These are phyloP conservation scores for Dendrolimus pini DNA, from an alignment of 2,888 invertebrate species.

Conservation along the genomic window DNA sequence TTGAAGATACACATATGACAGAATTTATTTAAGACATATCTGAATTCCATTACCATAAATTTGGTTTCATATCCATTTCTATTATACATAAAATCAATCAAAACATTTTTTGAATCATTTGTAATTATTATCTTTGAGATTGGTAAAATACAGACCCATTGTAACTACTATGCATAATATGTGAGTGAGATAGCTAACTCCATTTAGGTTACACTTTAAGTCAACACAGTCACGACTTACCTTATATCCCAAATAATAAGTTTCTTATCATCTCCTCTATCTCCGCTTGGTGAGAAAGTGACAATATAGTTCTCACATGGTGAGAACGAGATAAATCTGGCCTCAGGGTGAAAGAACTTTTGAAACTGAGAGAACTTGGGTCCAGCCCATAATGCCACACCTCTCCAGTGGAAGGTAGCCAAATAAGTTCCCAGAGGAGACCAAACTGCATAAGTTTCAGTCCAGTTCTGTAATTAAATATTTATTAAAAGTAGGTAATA, in stretches of 20 bases:
- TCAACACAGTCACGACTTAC: slow-evolving; percentile 31
- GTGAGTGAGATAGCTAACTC: too few species aligned
- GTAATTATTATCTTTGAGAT: too few species aligned
- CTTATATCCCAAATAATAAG: slow-evolving; percentile 98
- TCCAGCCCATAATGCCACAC: slow-evolving; percentile 98
- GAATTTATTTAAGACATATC: too few species aligned
- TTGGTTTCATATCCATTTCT: too few species aligned
- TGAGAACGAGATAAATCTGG: slow-evolving; percentile 97
- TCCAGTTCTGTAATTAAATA: slow-evolving; percentile 84
- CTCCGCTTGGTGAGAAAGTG: slow-evolving; percentile 91
- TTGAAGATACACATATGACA: too few species aligned
- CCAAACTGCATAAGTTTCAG: slow-evolving; percentile 97
- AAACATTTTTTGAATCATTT: too few species aligned
- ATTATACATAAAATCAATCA: too few species aligned
- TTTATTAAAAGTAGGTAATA: too few species aligned
- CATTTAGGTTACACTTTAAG: too few species aligned
- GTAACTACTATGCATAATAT: too few species aligned
- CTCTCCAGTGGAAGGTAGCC: slow-evolving; percentile 96
- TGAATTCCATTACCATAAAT: too few species aligned
- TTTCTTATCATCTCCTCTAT: slow-evolving; percentile 84
- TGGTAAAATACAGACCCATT: too few species aligned
- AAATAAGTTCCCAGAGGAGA: slow-evolving; percentile 98
- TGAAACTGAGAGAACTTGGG: slow-evolving; percentile 94
- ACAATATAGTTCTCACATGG: slow-evolving; percentile 98
- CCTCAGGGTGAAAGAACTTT: slow-evolving; percentile 92